Conservation (phyloP, 2,113 vertebrate species). For the Boulengeromyrus knoepffleri region DNA sequence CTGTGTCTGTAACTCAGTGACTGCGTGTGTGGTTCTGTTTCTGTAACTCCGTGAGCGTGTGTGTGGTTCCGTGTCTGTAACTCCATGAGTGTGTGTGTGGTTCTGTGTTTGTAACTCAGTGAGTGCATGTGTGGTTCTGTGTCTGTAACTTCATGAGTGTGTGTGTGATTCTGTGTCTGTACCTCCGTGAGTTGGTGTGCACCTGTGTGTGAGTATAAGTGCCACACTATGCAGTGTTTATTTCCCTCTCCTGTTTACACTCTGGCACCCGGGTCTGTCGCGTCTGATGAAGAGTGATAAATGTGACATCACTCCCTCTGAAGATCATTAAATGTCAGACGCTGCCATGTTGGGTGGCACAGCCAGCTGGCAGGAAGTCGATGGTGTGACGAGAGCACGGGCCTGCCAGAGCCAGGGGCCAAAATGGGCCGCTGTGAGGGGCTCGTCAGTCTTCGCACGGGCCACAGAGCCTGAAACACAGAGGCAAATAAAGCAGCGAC, state of each 20-base stretch:
- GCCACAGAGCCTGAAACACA: slow-evolving; percentile 33
- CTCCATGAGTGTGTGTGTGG: background rate
- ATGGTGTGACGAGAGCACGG: slow-evolving; percentile 54
- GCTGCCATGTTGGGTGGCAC: slow-evolving; percentile 64
- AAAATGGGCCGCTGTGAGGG: slow-evolving; percentile 51
- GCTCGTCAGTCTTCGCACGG: slow-evolving; percentile 59
- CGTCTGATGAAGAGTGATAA: slow-evolving; percentile 68
- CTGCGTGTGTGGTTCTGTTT: background rate
- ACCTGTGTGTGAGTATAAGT: slow-evolving; percentile 16
- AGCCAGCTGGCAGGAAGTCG: slow-evolving; percentile 72
- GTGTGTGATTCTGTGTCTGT: background rate
- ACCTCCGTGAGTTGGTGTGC: background rate
- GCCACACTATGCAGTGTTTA: slow-evolving; percentile 35
- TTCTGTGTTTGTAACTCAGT: background rate
- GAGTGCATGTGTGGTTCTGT: background rate
- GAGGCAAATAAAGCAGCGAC: slow-evolving; percentile 27
- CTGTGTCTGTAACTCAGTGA: background rate
- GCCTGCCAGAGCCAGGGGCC: slow-evolving; percentile 38
- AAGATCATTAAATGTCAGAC: slow-evolving; percentile 80
- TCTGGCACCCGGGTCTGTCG: slow-evolving; percentile 67
- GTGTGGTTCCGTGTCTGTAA: background rate
- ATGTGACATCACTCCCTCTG: slow-evolving; percentile 67
- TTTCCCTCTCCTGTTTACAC: slow-evolving; percentile 54
- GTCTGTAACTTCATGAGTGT: background rate
- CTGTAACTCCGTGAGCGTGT: background rate